Percentiles rank a stretch among this genome's conserved stretches.
Conservation (phyloP, 2,888 invertebrate genomes). For the Octodonta nipae region DNA sequence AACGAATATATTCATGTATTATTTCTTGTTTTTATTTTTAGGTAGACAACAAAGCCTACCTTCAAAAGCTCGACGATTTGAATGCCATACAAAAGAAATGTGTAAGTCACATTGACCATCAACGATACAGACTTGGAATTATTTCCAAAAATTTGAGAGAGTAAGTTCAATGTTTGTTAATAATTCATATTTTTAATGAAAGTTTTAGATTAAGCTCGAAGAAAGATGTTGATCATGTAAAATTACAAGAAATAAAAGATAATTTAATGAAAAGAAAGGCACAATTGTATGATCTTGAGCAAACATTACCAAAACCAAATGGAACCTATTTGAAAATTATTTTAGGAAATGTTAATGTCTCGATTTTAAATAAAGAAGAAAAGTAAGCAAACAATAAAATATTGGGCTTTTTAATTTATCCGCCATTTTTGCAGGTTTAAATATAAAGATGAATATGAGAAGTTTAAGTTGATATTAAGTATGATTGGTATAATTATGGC, state of each 20-base stretch:
- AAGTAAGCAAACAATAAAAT: too few relatives aligned
- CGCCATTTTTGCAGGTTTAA: slow-evolving; percentile 44
- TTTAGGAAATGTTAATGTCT: slow-evolving; percentile 93
- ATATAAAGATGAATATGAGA: slow-evolving; percentile 98
- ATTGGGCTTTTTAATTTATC: neutral
- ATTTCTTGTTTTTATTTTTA: slow-evolving; percentile 30
- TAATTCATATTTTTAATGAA: neutral
- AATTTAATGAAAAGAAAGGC: slow-evolving; percentile 72
- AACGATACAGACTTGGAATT: slow-evolving; percentile 76
- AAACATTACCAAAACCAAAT: slow-evolving; percentile 82
- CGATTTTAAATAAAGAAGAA: slow-evolving; percentile 90
- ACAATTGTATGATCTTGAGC: slow-evolving; percentile 82
- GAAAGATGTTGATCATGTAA: slow-evolving; percentile 18
- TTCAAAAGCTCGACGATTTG: slow-evolving; percentile 72
- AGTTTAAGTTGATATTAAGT: slow-evolving; percentile 91
- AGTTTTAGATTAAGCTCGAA: neutral
- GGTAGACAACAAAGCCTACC: slow-evolving; percentile 70
- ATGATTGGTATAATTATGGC: slow-evolving; percentile 82
- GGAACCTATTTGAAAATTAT: slow-evolving; percentile 88
- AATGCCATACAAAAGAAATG: slow-evolving; percentile 75
- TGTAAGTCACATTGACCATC: slow-evolving; percentile 77
- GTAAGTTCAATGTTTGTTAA: slow-evolving; percentile 42
- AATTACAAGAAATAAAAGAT: slow-evolving; percentile 48
- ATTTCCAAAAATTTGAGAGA: slow-evolving; percentile 65
- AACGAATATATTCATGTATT: neutral